phyloP scores from a whole-genome alignment of 2,797 vertebrate genomes.

The Esox masquinongy region DNA sequence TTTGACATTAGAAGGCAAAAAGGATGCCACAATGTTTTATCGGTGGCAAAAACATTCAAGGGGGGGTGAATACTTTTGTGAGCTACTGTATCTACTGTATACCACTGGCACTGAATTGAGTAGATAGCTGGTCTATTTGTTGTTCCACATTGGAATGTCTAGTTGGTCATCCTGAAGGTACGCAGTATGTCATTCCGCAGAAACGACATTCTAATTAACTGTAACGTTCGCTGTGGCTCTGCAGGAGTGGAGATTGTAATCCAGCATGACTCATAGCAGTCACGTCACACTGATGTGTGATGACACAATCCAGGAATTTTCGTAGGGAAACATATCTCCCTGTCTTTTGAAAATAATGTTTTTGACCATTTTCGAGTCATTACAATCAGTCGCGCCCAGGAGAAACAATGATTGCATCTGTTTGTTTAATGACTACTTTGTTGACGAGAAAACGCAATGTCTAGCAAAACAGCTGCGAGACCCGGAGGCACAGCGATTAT shows the following conservation, averaged over 20 bases:
- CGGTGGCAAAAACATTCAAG: too few species aligned
- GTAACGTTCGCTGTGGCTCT: neutral
- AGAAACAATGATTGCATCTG: neutral
- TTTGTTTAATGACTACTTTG: neutral
- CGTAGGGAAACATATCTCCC: neutral
- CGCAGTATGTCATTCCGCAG: neutral
- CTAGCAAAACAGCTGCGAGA: neutral
- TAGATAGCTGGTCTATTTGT: neutral
- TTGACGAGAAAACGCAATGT: neutral
- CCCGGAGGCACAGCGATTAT: neutral
- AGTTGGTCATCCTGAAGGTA: neutral
- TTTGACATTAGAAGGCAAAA: too few species aligned
- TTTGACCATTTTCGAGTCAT: neutral
- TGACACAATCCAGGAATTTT: neutral
- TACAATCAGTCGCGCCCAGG: neutral
- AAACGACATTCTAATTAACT: neutral
- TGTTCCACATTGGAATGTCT: neutral
- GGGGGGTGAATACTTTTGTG: too few species aligned
- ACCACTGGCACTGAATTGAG: neutral
- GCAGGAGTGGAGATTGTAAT: neutral
- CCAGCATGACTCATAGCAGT: neutral
- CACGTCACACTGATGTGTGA: conserved; percentile 3
- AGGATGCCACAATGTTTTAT: too few species aligned
- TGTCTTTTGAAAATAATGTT: neutral
- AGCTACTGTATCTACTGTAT: too few species aligned